Conservation (phyloP, 2,888 invertebrate genomes). For the Ypsolopha sequella region DNA sequence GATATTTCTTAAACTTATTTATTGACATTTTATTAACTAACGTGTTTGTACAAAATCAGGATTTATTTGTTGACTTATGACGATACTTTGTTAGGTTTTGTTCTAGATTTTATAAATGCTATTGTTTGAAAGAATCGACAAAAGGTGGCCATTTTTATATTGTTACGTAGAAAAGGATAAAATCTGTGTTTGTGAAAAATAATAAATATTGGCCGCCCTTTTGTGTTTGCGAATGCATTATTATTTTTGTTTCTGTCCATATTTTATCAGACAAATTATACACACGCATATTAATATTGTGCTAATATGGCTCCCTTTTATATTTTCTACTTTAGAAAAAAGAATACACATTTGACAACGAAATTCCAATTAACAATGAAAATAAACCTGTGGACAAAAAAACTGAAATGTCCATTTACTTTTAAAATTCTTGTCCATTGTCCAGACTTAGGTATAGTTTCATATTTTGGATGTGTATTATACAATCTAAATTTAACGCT, state of each 20-base stretch:
- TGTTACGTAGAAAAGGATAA: not conserved
- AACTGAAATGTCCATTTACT: constrained; percentile 48
- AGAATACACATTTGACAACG: no score
- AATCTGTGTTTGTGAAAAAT: not conserved
- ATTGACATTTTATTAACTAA: not conserved
- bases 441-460: constrained; percentile 65
- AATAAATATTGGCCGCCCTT: no score
- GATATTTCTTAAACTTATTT: not conserved
- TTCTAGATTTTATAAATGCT: not conserved
- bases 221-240: not conserved
- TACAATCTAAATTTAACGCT: constrained; percentile 62
- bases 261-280: not conserved
- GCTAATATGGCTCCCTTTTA: not conserved
- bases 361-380: no score
- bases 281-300: not conserved
- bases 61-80: no score
- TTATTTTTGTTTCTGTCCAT: not conserved
- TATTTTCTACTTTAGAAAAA: not conserved
- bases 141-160: not conserved
- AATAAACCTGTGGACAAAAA: constrained; percentile 10
- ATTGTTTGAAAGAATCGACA: not conserved
- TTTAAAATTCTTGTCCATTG: constrained; percentile 63
- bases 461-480: constrained; percentile 69
- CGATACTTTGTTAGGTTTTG: no score
- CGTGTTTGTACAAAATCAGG: no score